Evolutionary conservation across 2,888 invertebrate genomes (phyloP), one percentile per base, ranked within the genome.

Genomic region (Acleris cristana): DNA sequence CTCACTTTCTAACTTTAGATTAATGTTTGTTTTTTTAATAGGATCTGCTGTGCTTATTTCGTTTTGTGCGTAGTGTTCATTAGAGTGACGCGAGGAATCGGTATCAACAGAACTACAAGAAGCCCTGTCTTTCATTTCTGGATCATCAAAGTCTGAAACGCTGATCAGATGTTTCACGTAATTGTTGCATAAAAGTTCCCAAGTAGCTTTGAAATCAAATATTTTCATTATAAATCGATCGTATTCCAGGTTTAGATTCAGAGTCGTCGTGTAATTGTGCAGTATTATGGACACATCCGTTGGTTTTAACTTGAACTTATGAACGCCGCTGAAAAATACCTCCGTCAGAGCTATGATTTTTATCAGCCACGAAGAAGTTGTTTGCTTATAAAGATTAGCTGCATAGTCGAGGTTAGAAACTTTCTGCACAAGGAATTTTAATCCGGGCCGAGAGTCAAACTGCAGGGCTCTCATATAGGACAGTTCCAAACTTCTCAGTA

Each of bases 401-500:
- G 97, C 97, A 76, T 96, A 95, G 69, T 96, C 96, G 71, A 97
- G 94, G 80, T 96, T 96, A 0, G 97, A 97, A 0, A 98, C 98
- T 92, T 98, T 98, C 86, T 99, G 98, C 71, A 98, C 95, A 3
- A 99, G 94, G 84, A 99, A 98, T 86, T 99, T 99, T 21, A 99
- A 91, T 0, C 98, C 98, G 0, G 98, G 98, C 44, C 98, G 94
- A 10, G 95, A 94, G 85, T 99, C 98, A 82, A 99, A 98, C 78
- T 97, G 97, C 82, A 96, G 94, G 0, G 98, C 96, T 67, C 97
- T 95, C 62, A 94, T 94, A 80, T 97, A 96, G 2, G 98, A 98
- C 69, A 96, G 94, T 75, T 97, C 96, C 70, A 98, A 92, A 77
- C 96, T 96, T 76, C 95, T 95, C 57, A 98, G 85, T 61, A 98